phyloP scores from a whole-genome alignment of 2,797 vertebrate species.

The Anableps anableps region DNA sequence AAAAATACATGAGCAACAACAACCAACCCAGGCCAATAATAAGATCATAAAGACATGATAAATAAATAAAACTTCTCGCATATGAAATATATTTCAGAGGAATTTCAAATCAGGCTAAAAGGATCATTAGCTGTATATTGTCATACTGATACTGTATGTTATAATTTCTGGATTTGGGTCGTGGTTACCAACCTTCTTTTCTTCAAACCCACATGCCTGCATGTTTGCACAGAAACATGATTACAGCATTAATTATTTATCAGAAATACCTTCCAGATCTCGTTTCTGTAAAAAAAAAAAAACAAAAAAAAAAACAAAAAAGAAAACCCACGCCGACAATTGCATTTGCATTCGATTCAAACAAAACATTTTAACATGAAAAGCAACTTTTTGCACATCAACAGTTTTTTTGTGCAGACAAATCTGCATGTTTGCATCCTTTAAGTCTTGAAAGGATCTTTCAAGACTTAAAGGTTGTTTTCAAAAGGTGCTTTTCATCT shows the following conservation, averaged over 20 bases:
- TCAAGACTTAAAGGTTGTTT: too few species aligned
- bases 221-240: not conserved
- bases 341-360: too few species aligned
- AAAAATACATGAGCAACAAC: not conserved
- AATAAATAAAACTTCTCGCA: not conserved
- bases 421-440: too few species aligned
- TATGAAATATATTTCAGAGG: not conserved
- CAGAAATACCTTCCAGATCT: not conserved
- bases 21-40: not conserved
- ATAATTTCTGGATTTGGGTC: not conserved
- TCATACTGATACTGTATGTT: too few species aligned
- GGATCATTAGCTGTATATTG: not conserved
- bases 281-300: not conserved
- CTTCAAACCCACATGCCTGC: not conserved
- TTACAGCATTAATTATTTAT: not conserved
- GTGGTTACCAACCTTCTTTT: not conserved
- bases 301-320: too few species aligned
- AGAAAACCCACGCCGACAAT: too few species aligned
- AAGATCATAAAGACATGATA: not conserved
- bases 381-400: too few species aligned
- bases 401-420: too few species aligned
- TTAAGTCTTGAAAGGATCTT: too few species aligned
- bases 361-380: too few species aligned
- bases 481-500: too few species aligned
- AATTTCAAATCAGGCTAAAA: not conserved